phyloP scores from a whole-genome alignment of 2,888 invertebrate species.

The Ennomos erosarius region DNA sequence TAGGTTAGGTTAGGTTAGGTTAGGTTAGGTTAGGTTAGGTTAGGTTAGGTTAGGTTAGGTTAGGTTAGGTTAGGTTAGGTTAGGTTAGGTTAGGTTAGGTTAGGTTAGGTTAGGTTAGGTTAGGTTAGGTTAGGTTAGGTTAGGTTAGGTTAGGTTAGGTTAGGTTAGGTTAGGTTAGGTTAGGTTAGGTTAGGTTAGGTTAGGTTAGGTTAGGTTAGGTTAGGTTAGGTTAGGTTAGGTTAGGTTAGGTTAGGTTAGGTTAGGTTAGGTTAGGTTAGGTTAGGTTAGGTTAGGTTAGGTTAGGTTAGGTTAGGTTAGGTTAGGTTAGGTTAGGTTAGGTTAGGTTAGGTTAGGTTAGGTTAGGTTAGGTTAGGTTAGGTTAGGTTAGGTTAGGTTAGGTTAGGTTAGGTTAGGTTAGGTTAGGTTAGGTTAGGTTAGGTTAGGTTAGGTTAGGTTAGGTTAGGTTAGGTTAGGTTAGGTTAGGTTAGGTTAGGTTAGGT shows the following conservation, averaged over 20 bases:
- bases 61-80: no score
- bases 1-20: no score
- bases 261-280: constrained; percentile 15
- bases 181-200: no score
- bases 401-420: constrained; percentile 24
- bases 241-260: constrained; percentile 10
- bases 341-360: constrained; percentile 36
- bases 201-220: not conserved
- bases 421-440: constrained; percentile 21
- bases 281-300: constrained; percentile 24
- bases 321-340: constrained; percentile 39
- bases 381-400: constrained; percentile 21
- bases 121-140: constrained; percentile 20
- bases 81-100: no score
- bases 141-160: no score
- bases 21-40: no score
- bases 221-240: no score
- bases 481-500: constrained; percentile 24
- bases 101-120: no score
- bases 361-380: constrained; percentile 34
- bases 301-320: constrained; percentile 32
- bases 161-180: no score
- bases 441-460: constrained; percentile 32
- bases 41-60: no score
- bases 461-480: constrained; percentile 21